Evolutionary conservation across 2,113 vertebrate genomes (phyloP).

Genomic region (Gopherus flavomarginatus): DNA sequence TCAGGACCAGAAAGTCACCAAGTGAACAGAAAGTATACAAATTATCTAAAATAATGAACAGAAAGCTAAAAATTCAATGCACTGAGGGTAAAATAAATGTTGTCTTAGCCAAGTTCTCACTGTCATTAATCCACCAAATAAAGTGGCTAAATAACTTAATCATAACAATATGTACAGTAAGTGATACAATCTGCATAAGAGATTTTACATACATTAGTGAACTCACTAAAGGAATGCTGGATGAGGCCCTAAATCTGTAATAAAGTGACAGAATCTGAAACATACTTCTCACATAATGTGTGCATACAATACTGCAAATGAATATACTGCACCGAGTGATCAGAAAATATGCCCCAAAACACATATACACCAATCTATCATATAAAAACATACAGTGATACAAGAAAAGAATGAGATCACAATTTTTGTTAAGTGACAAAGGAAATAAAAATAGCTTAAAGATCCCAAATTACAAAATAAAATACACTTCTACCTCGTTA

Average conservation of each 20-base stretch:
- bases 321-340: background rate
- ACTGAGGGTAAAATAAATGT: background rate
- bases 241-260: background rate
- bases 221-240: background rate
- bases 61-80: background rate
- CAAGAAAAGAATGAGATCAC: background rate
- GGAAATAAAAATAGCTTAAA: background rate
- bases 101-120: background rate
- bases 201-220: background rate
- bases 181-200: background rate
- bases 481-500: background rate
- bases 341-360: background rate
- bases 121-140: background rate
- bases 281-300: background rate
- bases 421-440: slow-evolving; percentile 15
- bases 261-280: background rate
- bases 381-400: background rate
- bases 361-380: background rate
- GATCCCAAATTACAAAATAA: background rate
- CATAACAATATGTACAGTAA: accelerated
- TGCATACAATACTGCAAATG: background rate
- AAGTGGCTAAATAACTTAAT: background rate
- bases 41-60: background rate
- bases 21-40: slow-evolving; percentile 15
- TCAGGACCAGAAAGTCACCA: slow-evolving; percentile 2